phyloP scores from a whole-genome alignment of 2,797 vertebrate genomes.

The Melanogrammus aeglefinus region DNA sequence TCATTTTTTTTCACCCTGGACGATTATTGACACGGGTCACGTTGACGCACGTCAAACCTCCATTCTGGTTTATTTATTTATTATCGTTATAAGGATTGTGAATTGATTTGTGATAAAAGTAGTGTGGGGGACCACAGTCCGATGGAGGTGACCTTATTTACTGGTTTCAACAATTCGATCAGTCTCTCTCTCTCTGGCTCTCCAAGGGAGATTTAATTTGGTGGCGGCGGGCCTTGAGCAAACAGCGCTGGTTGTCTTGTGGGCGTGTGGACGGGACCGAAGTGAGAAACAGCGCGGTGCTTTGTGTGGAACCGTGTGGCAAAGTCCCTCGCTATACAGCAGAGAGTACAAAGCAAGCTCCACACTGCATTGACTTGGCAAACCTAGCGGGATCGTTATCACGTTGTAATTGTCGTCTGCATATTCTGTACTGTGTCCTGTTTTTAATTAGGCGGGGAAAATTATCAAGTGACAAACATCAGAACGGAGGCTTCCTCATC shows the following conservation, averaged over 20 bases:
- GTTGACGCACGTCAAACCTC: constrained; percentile 18
- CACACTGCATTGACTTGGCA: background rate
- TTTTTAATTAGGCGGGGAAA: constrained; percentile 3
- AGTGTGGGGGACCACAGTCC: too few relatives aligned
- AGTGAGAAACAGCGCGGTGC: background rate
- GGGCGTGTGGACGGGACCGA: background rate
- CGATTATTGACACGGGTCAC: constrained; percentile 32
- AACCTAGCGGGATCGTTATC: background rate
- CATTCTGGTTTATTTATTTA: too few relatives aligned
- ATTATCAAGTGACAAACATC: background rate
- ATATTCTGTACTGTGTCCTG: background rate
- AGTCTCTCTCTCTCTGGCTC: background rate
- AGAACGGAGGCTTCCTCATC: background rate
- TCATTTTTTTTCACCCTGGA: constrained; percentile 12
- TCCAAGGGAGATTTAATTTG: background rate
- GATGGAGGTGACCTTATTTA: too few relatives aligned
- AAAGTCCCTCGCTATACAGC: background rate
- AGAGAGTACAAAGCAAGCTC: background rate
- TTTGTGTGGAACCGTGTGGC: background rate
- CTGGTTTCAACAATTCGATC: too few relatives aligned
- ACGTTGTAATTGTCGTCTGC: background rate
- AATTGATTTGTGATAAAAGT: background rate
- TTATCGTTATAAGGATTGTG: constrained; percentile 26
- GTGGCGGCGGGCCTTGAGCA: too few relatives aligned
- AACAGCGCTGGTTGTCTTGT: background rate